phyloP scores from a whole-genome alignment of 1,140 invertebrate genomes.

The Colletes gigas region DNA sequence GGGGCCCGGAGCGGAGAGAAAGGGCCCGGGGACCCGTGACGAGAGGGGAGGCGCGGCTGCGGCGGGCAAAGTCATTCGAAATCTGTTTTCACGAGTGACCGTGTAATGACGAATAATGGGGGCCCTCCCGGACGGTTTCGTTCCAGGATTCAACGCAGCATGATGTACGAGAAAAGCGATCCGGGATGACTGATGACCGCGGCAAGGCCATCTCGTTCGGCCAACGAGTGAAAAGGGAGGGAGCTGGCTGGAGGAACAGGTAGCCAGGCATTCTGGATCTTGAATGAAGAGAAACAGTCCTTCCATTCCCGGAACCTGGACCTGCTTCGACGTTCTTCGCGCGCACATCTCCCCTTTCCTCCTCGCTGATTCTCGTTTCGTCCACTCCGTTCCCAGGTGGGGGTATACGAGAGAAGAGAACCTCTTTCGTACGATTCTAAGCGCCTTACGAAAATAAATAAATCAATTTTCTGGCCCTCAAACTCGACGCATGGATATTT shows the following conservation, averaged over 20 bases:
- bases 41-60: background rate
- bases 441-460: too few species aligned
- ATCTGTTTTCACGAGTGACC: conserved; percentile 77
- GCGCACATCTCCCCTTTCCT: background rate
- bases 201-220: conserved; percentile 28
- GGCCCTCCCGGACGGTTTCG: conserved; percentile 68
- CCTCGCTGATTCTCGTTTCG: background rate
- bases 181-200: conserved; percentile 77
- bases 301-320: conserved; percentile 61
- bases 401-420: too few species aligned
- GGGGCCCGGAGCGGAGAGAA: background rate
- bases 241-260: conserved; percentile 56
- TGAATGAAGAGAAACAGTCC: conserved; percentile 59
- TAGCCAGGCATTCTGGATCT: conserved; percentile 56
- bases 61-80: conserved; percentile 47
- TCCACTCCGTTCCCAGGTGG: too few species aligned
- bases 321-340: conserved; percentile 13
- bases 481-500: too few species aligned
- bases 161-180: conserved; percentile 70
- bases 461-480: too few species aligned
- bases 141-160: conserved; percentile 60
- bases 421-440: too few species aligned
- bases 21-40: background rate
- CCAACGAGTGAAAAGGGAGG: conserved; percentile 32
- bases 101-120: conserved; percentile 80